Percentiles rank a stretch among this genome's conserved stretches.
Conservation (phyloP, 1,140 invertebrate species). For the Leptinotarsa defecta region DNA sequence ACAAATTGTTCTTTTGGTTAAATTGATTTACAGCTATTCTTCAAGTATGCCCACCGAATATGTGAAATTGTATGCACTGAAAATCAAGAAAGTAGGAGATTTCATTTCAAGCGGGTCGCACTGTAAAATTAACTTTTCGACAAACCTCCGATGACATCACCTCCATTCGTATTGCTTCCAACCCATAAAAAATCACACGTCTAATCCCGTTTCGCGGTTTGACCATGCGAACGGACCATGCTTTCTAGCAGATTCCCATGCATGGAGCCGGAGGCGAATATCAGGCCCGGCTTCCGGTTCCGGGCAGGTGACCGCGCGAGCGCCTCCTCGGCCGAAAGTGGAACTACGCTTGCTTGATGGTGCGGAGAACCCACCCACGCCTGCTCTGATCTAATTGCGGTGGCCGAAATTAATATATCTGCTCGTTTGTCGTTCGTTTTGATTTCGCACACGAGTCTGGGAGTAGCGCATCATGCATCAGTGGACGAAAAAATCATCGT, state of each 20-base stretch:
- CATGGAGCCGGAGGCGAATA: slow-evolving; percentile 27
- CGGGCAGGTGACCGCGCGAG: slow-evolving; percentile 45
- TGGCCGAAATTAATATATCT: slow-evolving; percentile 4
- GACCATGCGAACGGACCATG: neutral
- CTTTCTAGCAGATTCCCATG: slow-evolving; percentile 34
- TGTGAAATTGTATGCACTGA: too few species aligned
- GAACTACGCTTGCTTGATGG: slow-evolving; percentile 47
- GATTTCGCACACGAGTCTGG: slow-evolving; percentile 1
- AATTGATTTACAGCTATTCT: too few species aligned
- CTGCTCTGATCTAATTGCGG: slow-evolving; percentile 11
- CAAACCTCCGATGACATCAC: too few species aligned
- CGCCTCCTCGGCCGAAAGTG: slow-evolving; percentile 27
- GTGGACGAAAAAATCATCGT: neutral
- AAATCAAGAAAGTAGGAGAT: too few species aligned
- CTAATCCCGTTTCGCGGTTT: neutral
- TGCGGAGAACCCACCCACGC: slow-evolving; percentile 36
- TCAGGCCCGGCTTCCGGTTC: slow-evolving; percentile 46
- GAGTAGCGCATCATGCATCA: neutral
- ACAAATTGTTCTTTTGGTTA: too few species aligned
- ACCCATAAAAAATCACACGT: neutral
- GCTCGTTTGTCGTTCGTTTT: neutral
- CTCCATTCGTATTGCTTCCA: neutral
- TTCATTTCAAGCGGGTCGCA: too few species aligned
- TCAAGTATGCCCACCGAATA: too few species aligned
- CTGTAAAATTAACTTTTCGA: too few species aligned